Percentiles rank a stretch among this genome's conserved stretches.
Conservation (phyloP, 35 echinoderm and acorn worm species). For the Acanthaster planci region DNA sequence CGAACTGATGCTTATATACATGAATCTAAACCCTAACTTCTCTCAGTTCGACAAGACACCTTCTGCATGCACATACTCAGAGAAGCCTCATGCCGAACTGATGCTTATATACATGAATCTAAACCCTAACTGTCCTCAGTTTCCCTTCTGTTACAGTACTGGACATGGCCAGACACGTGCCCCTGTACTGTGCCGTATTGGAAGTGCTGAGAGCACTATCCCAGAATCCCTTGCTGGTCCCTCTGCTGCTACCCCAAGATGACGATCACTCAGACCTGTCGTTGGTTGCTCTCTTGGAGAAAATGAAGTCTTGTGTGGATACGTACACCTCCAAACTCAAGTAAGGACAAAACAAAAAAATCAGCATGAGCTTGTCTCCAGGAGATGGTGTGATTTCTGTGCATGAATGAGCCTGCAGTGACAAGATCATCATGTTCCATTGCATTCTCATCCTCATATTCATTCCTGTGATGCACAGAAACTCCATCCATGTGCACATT, state of each 20-base stretch:
- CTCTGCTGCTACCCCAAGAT: constrained; percentile 79
- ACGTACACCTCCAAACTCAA: constrained; percentile 92
- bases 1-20: no score
- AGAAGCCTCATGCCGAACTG: no score
- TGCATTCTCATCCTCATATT: no score
- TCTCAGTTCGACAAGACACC: no score
- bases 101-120: no score
- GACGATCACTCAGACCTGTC: constrained; percentile 45
- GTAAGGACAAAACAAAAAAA: constrained; percentile 38
- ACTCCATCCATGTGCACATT: no score
- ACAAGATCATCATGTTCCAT: no score
- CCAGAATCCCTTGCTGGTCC: constrained; percentile 62
- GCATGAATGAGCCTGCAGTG: no score
- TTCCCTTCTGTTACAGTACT: constrained; percentile 67
- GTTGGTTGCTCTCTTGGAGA: constrained; percentile 75
- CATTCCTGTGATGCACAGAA: no score
- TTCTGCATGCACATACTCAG: no score
- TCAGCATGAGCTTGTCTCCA: neutral
- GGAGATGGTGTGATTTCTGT: neutral
- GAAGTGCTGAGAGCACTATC: constrained; percentile 78
- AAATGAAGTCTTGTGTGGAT: constrained; percentile 94
- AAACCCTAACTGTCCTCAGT: neutral
- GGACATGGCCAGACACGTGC: constrained; percentile 96
- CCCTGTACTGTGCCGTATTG: constrained; percentile 86
- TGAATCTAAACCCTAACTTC: no score